Evolutionary conservation across 2,888 invertebrate species (phyloP).

Genomic region (Melanostoma scalare): DNA sequence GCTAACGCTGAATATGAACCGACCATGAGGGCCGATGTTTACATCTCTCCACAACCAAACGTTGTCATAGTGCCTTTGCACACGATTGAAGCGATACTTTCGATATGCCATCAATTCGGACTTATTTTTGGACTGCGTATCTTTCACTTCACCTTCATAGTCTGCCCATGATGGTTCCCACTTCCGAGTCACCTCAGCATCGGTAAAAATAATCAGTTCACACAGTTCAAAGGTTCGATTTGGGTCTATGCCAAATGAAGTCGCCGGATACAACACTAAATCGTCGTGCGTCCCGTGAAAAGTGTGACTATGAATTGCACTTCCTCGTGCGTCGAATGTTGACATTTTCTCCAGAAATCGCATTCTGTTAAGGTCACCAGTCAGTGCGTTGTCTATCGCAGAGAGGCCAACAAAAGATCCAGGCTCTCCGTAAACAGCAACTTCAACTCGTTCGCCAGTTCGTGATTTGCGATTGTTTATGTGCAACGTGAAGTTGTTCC

Average conservation of each 20-base stretch:
- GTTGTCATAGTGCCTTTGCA: slow-evolving; percentile 94
- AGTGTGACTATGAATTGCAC: slow-evolving; percentile 89
- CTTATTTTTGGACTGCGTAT: slow-evolving; percentile 84
- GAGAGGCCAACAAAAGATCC: slow-evolving; percentile 95
- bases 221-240: slow-evolving; percentile 94
- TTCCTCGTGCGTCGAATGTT: slow-evolving; percentile 89
- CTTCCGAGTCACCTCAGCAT: slow-evolving; percentile 88
- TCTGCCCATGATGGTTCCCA: slow-evolving; percentile 87
- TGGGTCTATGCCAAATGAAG: slow-evolving; percentile 94
- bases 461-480: slow-evolving; percentile 95
- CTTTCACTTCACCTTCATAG: slow-evolving; percentile 86
- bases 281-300: slow-evolving; percentile 91
- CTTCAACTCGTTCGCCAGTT: slow-evolving; percentile 93
- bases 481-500: slow-evolving; percentile 91
- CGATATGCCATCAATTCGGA: slow-evolving; percentile 88
- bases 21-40: slow-evolving; percentile 93
- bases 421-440: slow-evolving; percentile 95
- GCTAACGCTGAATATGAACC: slow-evolving; percentile 90
- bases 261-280: slow-evolving; percentile 90
- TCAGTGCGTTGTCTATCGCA: slow-evolving; percentile 92
- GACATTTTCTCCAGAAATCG: slow-evolving; percentile 92
- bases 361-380: slow-evolving; percentile 90
- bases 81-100: slow-evolving; percentile 89
- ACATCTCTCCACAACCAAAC: slow-evolving; percentile 96
- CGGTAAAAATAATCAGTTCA: slow-evolving; percentile 93